A percentile compares a stretch with the other conserved stretches of the same genome.
Conservation (phyloP, 2,797 vertebrate species). For the Melanotaenia maccullochi region DNA sequence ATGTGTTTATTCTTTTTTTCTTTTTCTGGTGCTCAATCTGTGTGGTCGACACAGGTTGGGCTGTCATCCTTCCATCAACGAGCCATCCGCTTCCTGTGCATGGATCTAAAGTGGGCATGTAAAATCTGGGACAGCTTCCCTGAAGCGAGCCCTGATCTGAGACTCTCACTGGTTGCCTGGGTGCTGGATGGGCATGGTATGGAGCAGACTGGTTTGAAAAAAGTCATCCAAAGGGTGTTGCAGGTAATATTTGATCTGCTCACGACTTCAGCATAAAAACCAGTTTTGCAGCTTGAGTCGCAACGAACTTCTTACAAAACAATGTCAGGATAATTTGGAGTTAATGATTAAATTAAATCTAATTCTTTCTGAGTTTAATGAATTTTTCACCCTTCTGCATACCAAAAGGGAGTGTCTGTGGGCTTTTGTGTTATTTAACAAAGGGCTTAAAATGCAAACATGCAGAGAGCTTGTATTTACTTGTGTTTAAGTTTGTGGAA, state of each 20-base stretch:
- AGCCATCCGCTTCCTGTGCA: conserved; percentile 81
- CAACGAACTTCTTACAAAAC: conserved; percentile 40
- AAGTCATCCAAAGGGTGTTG: conserved; percentile 71
- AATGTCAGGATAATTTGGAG: conserved; percentile 60
- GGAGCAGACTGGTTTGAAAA: conserved; percentile 43
- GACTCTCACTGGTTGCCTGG: conserved; percentile 81
- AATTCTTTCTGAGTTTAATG: conserved; percentile 30
- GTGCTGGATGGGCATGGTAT: conserved; percentile 57
- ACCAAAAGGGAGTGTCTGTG: conserved; percentile 39
- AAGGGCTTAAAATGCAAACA: conserved; percentile 15
- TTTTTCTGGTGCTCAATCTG: neutral
- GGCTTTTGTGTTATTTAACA: conserved; percentile 46
- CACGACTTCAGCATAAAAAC: conserved; percentile 25
- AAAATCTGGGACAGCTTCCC: conserved; percentile 77
- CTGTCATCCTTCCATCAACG: conserved; percentile 81
- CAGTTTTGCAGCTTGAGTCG: conserved; percentile 16
- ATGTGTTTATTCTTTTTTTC: neutral
- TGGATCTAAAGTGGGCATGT: conserved; percentile 54
- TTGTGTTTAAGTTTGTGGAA: conserved; percentile 23
- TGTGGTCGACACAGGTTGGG: conserved; percentile 82
- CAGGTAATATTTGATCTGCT: conserved; percentile 76
- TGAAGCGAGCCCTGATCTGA: conserved; percentile 65
- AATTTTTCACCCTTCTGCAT: conserved; percentile 18
- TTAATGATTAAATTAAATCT: conserved; percentile 36
- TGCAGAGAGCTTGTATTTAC: conserved; percentile 23